These are phyloP conservation scores for Nematostella vectensis DNA, from an alignment of 92 coral and sea anemone species.

Conservation along the genomic window DNA sequence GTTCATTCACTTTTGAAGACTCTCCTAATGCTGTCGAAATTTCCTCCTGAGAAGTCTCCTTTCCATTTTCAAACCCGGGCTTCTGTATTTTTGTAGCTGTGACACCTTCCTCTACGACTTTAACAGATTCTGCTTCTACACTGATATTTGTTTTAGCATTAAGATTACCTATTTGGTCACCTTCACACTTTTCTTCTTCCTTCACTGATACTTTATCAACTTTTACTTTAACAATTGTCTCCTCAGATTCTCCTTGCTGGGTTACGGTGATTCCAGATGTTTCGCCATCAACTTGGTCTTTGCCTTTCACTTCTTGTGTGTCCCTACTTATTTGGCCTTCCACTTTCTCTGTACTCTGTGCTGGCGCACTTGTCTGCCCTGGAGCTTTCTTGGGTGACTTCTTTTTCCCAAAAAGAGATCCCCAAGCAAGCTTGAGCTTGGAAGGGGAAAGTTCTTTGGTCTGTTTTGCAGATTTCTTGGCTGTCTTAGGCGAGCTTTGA, in stretches of 20 bases:
- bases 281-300: too few relatives aligned
- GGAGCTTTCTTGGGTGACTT: slow-evolving; percentile 10
- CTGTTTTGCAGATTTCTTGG: slow-evolving; percentile 17
- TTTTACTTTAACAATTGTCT: background rate
- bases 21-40: background rate
- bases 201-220: too few relatives aligned
- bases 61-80: background rate
- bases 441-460: slow-evolving; percentile 12
- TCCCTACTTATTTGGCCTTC: background rate
- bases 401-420: slow-evolving; percentile 34
- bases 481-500: slow-evolving; percentile 4
- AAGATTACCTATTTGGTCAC: background rate
- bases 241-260: background rate
- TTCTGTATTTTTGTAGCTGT: too few relatives aligned
- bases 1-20: too few relatives aligned
- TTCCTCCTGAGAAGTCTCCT: background rate
- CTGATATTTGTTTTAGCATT: background rate
- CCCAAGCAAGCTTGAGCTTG: slow-evolving; percentile 32
- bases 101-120: too few relatives aligned
- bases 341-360: background rate
- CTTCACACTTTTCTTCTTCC: background rate
- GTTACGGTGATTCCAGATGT: too few relatives aligned
- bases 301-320: slow-evolving; percentile 1
- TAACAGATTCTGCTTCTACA: background rate
- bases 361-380: background rate